Evolutionary conservation across 1,140 invertebrate species (phyloP), one percentile per base, ranked within the genome.

Genomic region (Leptinotarsa undecemlineata): DNA sequence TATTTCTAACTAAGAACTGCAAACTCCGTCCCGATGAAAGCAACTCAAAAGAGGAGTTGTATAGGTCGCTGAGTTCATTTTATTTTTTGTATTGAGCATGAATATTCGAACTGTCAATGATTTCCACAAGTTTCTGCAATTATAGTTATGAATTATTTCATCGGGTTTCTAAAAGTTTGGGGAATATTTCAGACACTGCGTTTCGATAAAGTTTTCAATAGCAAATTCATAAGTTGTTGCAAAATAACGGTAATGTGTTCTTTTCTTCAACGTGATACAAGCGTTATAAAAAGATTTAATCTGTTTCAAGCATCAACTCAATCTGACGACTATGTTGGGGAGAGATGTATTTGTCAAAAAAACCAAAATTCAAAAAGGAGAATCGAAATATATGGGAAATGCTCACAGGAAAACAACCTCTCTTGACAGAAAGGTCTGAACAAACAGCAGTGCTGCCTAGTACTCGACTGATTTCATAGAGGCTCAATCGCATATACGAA

Each of bases 71-170:
- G 51, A 57, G 51, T 57, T 57, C 51, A 57, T 57, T 57, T n/a
- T 0, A 19, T 57, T 57, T 57, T 57, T 57, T 57, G 14, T 57
- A 17, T 57, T 57, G 17, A 57, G n/a, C 17, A n/a, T 57, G n/a
- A 57, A 57, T 57, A 57, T 57, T 14, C 51, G n/a, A n/a, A 57
- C 51, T 57, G 51, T 57, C 51, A 57, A 57, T 57, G n/a, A 57
- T 2, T 57, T 4, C 15, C n/a, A n/a, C 51, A 3, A 57, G 5
- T n/a, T 57, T 57, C 51, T n/a, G 14, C 51, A 57, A 57, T 57
- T n/a, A n/a, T 17, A 57, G 17, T 57, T 57, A 57, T 19, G 15
- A 17, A 57, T 19, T 0, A 17, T 19, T 57, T 4, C n/a, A 57
- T 57, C 51, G 51, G 4, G 51, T 14, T 0, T 57, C 5, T 5